Percentiles rank a stretch among this genome's conserved stretches.
phyloP scores from a whole-genome alignment of 2,888 invertebrate genomes.

The Orthonychiurus folsomi region DNA sequence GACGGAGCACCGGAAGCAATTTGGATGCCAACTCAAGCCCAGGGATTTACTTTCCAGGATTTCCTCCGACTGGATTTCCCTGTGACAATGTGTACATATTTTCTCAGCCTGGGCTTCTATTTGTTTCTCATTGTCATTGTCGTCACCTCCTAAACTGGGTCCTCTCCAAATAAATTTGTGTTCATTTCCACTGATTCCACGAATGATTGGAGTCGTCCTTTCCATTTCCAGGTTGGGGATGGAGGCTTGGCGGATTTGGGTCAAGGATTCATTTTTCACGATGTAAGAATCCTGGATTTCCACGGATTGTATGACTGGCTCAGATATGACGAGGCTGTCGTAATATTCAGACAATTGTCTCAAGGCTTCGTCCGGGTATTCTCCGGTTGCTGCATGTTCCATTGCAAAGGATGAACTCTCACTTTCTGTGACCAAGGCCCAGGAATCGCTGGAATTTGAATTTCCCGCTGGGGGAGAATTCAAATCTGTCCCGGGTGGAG shows the following conservation, averaged over 20 bases:
- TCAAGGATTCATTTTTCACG: background rate
- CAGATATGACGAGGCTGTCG: background rate
- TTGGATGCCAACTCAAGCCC: background rate
- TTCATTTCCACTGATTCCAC: too few species aligned
- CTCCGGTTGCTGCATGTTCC: background rate
- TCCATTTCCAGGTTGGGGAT: background rate
- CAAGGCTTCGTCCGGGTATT: background rate
- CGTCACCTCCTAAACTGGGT: too few species aligned
- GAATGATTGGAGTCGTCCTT: background rate
- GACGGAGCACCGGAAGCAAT: background rate
- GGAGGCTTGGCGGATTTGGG: background rate
- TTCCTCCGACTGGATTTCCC: too few species aligned
- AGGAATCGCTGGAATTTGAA: background rate
- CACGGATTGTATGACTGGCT: background rate
- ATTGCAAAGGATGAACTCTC: background rate
- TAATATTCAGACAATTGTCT: background rate
- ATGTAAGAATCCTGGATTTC: background rate
- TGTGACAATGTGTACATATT: too few species aligned
- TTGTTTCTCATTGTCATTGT: too few species aligned
- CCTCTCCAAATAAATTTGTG: background rate
- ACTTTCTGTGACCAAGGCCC: background rate
- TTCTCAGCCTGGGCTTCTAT: too few species aligned
- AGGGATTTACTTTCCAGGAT: too few species aligned
- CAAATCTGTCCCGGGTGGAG: background rate
- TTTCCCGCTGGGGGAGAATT: background rate